Conservation (phyloP, 2,113 vertebrate genomes). For the Colius striatus region DNA sequence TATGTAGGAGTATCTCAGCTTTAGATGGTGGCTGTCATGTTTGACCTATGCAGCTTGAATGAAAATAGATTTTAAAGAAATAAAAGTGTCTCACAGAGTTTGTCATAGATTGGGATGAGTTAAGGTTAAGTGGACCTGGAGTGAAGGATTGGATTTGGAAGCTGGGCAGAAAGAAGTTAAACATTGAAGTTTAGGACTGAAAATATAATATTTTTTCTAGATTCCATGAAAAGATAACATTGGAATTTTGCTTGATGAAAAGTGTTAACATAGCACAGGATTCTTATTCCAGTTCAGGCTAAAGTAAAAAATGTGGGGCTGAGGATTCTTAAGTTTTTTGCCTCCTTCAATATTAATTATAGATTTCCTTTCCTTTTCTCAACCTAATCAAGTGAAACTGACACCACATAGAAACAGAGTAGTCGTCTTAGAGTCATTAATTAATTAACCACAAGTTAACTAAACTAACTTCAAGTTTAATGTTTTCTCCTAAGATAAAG, state of each 20-base stretch:
- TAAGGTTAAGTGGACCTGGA: background rate
- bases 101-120: background rate
- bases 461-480: background rate
- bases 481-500: background rate
- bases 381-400: background rate
- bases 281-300: background rate
- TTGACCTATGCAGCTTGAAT: background rate
- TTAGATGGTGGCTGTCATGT: background rate
- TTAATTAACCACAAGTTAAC: background rate
- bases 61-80: background rate
- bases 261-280: background rate
- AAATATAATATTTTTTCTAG: background rate
- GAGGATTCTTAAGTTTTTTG: background rate
- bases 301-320: background rate
- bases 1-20: background rate
- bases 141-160: background rate
- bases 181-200: background rate
- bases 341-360: background rate
- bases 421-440: background rate
- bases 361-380: background rate
- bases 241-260: background rate
- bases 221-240: background rate
- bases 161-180: background rate
- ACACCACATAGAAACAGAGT: background rate
- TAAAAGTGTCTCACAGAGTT: background rate